Conservation (phyloP, 2,797 vertebrate genomes). For the Neoniphon sammara region DNA sequence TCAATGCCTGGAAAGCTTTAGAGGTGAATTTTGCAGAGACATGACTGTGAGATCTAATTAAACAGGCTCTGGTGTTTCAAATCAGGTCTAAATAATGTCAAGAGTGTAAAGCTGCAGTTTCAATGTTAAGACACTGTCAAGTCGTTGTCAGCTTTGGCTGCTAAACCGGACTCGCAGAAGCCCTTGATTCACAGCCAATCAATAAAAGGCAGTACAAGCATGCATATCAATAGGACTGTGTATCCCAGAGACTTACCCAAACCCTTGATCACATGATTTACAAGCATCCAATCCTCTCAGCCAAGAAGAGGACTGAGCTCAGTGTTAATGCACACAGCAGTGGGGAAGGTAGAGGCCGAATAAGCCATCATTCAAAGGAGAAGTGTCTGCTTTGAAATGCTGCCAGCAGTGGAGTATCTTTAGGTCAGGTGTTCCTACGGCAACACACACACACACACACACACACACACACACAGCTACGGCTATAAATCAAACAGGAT, state of each 20-base stretch:
- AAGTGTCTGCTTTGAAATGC: slow-evolving; percentile 51
- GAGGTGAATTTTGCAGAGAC: background rate
- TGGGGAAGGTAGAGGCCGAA: slow-evolving; percentile 43
- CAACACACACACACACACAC: slow-evolving; percentile 8
- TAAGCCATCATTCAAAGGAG: slow-evolving; percentile 43
- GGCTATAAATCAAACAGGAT: slow-evolving; percentile 56
- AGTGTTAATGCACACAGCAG: slow-evolving; percentile 22
- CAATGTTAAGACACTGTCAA: slow-evolving; percentile 49
- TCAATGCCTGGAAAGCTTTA: slow-evolving; percentile 9
- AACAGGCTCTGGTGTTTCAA: slow-evolving; percentile 2
- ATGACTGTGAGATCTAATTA: background rate
- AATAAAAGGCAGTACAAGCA: slow-evolving; percentile 47
- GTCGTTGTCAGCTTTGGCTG: slow-evolving; percentile 35
- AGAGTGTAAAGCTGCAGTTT: slow-evolving; percentile 36
- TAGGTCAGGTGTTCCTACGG: slow-evolving; percentile 57
- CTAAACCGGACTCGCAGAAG: slow-evolving; percentile 45
- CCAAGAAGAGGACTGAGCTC: slow-evolving; percentile 45
- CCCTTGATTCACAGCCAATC: slow-evolving; percentile 51
- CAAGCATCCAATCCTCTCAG: slow-evolving; percentile 11
- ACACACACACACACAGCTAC: slow-evolving; percentile 19
- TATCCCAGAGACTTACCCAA: slow-evolving; percentile 41
- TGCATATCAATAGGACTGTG: slow-evolving; percentile 41
- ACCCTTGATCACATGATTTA: slow-evolving; percentile 49
- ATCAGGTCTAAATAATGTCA: background rate
- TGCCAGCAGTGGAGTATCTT: slow-evolving; percentile 55